These are phyloP conservation scores for Entomyzon cyanotis DNA, from an alignment of 2,113 vertebrate genomes.

Conservation along the genomic window DNA sequence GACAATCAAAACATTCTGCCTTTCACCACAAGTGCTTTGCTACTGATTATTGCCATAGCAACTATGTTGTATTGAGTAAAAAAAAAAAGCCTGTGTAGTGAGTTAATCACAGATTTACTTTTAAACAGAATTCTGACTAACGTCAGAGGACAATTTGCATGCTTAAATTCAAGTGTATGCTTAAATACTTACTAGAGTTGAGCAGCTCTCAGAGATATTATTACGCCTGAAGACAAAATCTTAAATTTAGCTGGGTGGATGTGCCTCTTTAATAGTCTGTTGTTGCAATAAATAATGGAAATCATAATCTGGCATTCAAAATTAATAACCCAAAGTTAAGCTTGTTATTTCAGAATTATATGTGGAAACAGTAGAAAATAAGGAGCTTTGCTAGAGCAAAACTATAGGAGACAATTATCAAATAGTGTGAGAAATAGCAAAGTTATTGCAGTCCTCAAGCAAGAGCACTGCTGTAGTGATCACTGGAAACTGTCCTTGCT, in stretches of 20 bases:
- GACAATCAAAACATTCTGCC: neutral
- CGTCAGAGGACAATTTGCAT: neutral
- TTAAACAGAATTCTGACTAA: neutral
- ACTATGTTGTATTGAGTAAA: neutral
- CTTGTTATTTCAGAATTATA: neutral
- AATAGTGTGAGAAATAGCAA: neutral
- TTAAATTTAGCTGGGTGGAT: neutral
- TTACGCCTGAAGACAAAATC: neutral
- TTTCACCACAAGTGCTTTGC: neutral
- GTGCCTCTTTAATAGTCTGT: neutral
- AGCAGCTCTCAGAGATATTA: neutral
- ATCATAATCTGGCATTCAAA: neutral
- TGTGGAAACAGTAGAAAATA: neutral
- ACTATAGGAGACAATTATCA: neutral
- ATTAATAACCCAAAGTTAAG: neutral
- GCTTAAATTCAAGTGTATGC: neutral
- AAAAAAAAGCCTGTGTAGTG: neutral
- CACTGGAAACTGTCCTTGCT: neutral
- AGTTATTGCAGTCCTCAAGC: neutral
- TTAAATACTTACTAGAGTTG: neutral
- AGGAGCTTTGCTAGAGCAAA: neutral
- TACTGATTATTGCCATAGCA: conserved; percentile 4
- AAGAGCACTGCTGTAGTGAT: neutral
- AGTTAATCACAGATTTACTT: neutral
- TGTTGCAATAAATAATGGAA: neutral